Evolutionary conservation across 2,113 vertebrate species (phyloP), one percentile per base, ranked within the genome.

Genomic region (Zootoca vivipara): DNA sequence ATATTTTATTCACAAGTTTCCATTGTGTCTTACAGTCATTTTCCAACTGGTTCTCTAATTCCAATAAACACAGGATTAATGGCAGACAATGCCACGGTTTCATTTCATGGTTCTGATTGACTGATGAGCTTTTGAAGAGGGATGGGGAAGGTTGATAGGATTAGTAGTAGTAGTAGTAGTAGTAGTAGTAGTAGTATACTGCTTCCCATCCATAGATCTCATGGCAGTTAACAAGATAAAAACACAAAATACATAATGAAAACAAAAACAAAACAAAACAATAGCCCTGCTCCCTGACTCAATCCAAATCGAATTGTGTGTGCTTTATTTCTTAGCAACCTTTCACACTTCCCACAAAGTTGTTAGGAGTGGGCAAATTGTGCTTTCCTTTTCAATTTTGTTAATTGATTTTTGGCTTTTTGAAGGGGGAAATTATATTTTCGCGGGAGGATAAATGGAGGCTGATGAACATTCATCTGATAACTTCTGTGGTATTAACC

Each of bases 371-470:
- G 38, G 16, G 28, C 28, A 46, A 40, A 42, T 28, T 24, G 38
- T 74, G n/a, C 35, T 75, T 74, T 64, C 28, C 26, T 86, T 78
- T 78, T 42, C 35, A 67, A 78, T 78, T 46, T 78, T 22, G 30
- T 78, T 65, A 78, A 74, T 85, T 86, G 38, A 15, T 65, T 85
- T 85, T 77, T 18, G 10, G 35, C 62, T 78, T 65, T 86, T 64
- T 62, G 70, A 40, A 33, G 38, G 28, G 38, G 2, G 26, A 40
- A 67, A 65, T 78, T 16, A 42, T 86, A 46, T 78, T 86, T 86
- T 65, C 74, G 65, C 38, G 33, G 62, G 38, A 30, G 30, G 72
- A 42, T 24, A 52, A 52, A 46, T 46, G 9, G 35, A 18, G 62
- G 16, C 65, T 77, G 84, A 42, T 77, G 58, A 52, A n/a, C 28